Percentiles rank a stretch among this genome's conserved stretches.
Conservation (phyloP, 2,888 invertebrate genomes). For the Sarcophaga subvicina region DNA sequence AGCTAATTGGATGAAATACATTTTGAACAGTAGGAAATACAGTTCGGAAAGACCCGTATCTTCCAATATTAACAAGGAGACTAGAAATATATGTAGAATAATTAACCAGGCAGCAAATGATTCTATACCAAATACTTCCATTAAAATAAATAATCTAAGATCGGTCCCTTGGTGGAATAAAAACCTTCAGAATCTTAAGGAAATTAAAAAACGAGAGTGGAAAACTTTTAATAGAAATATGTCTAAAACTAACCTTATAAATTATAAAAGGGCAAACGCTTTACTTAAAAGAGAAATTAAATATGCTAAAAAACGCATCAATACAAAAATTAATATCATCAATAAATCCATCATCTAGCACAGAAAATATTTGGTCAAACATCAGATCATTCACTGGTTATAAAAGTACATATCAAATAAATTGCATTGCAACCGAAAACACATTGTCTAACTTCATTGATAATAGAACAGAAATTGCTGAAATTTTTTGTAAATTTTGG, state of each 20-base stretch:
- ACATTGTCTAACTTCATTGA: too few relatives aligned
- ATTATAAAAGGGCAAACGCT: constrained; percentile 1
- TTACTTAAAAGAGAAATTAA: too few relatives aligned
- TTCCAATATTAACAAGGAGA: neutral
- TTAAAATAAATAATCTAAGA: neutral
- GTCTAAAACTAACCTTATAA: neutral
- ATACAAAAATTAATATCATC: too few relatives aligned
- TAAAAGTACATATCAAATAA: too few relatives aligned
- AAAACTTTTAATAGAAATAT: neutral
- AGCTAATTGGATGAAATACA: constrained; percentile 2
- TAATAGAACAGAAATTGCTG: neutral
- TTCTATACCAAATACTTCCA: neutral
- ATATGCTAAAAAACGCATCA: too few relatives aligned
- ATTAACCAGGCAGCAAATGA: constrained; percentile 10
- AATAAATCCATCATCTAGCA: too few relatives aligned
- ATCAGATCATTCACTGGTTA: too few relatives aligned
- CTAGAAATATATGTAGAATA: neutral
- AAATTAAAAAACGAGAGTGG: neutral
- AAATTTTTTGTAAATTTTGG: neutral
- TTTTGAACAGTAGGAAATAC: neutral
- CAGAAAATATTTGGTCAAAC: too few relatives aligned
- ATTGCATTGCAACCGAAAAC: too few relatives aligned
- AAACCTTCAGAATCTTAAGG: neutral
- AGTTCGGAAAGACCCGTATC: neutral
- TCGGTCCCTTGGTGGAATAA: constrained; percentile 12